These are phyloP conservation scores for Nettapus auritus DNA, from an alignment of 2,113 vertebrate genomes.

Conservation along the genomic window DNA sequence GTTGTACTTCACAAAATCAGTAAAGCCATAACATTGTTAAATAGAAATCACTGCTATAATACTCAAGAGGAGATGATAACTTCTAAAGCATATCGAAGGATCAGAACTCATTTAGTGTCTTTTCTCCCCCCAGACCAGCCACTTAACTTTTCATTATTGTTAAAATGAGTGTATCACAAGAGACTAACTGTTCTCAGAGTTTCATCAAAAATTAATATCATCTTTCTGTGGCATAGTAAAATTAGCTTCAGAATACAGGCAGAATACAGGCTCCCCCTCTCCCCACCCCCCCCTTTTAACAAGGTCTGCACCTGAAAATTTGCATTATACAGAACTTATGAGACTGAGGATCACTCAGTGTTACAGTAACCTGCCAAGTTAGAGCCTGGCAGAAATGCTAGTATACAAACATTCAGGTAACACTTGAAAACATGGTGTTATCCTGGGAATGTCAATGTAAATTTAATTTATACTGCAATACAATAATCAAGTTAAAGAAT, in stretches of 20 bases:
- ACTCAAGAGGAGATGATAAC: neutral
- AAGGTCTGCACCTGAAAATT: neutral
- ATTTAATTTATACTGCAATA: neutral
- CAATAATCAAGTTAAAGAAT: neutral
- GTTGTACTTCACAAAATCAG: neutral
- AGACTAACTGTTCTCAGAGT: neutral
- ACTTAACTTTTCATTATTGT: neutral
- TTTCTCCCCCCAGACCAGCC: neutral
- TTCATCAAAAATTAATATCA: slow-evolving; percentile 14
- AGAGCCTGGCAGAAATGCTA: neutral
- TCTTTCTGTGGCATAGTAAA: neutral
- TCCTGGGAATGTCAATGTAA: neutral
- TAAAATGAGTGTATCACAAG: neutral
- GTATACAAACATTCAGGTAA: neutral
- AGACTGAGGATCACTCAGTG: neutral
- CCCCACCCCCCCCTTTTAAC: neutral
- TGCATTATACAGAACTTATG: neutral
- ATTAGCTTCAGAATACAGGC: neutral
- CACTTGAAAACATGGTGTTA: slow-evolving; percentile 28
- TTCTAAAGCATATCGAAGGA: neutral
- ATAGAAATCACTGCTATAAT: neutral
- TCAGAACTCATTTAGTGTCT: neutral
- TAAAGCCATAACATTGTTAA: neutral
- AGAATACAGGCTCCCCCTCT: too few relatives aligned
- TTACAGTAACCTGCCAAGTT: neutral